A percentile compares a stretch with the other conserved stretches of the same genome.
Conservation (phyloP, 2,113 vertebrate genomes). For the Anoura caudifer region DNA sequence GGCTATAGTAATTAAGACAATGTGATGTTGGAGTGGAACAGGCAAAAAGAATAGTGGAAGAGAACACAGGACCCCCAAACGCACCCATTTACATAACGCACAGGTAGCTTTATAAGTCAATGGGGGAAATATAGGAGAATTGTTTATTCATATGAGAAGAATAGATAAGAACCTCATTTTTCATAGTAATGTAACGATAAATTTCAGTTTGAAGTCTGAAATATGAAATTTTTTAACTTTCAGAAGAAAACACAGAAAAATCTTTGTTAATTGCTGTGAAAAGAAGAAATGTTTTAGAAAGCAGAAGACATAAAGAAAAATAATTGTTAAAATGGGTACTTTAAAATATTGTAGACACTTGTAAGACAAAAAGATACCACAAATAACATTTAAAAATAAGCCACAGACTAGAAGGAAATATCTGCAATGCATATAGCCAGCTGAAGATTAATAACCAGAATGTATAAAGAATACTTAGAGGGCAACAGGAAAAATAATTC, state of each 20-base stretch:
- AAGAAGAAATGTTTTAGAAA: conserved; percentile 28
- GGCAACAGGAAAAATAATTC: background rate
- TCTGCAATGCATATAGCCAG: conserved; percentile 6
- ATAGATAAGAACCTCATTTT: background rate
- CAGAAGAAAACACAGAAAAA: conserved; percentile 7
- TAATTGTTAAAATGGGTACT: background rate
- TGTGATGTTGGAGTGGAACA: background rate
- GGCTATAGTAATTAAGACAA: background rate
- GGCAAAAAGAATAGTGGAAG: background rate
- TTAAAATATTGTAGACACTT: conserved; percentile 24
- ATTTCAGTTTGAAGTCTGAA: conserved; percentile 25
- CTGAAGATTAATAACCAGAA: conserved; percentile 15
- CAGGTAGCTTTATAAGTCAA: background rate
- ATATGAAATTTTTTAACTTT: background rate
- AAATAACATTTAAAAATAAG: conserved; percentile 48
- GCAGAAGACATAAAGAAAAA: conserved; percentile 18
- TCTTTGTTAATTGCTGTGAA: background rate
- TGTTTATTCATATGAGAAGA: background rate
- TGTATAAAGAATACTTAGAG: background rate
- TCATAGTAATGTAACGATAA: background rate
- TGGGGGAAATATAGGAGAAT: background rate
- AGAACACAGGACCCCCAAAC: background rate
- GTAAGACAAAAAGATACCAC: conserved; percentile 31
- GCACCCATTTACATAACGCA: background rate
- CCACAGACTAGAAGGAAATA: conserved; percentile 28